phyloP scores from a whole-genome alignment of 2,113 vertebrate species.

The Pseudorhombus dupliciocellatus region DNA sequence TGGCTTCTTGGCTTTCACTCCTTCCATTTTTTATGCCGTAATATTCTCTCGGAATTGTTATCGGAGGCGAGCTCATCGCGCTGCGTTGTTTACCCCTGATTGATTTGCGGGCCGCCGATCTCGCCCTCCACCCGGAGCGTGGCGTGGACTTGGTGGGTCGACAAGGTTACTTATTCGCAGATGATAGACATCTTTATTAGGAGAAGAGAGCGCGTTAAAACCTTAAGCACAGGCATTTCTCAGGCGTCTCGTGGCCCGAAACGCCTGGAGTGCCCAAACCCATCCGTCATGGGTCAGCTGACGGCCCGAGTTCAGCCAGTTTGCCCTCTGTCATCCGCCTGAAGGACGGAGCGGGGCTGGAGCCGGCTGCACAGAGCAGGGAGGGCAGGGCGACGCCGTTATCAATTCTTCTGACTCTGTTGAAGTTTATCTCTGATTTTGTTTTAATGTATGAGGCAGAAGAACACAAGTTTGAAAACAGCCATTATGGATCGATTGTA shows the following conservation, averaged over 20 bases:
- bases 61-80: conserved; percentile 66
- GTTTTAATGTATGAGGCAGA: conserved; percentile 35
- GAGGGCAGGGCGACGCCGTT: neutral
- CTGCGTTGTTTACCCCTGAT: conserved; percentile 73
- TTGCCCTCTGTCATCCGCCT: conserved; percentile 63
- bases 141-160: conserved; percentile 44
- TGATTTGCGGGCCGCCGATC: conserved; percentile 73
- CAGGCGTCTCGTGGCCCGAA: conserved; percentile 53
- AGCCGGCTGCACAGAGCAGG: conserved; percentile 21
- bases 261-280: conserved; percentile 45
- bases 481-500: conserved; percentile 59
- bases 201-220: conserved; percentile 64
- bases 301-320: conserved; percentile 46
- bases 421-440: neutral
- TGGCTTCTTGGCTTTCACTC: conserved; percentile 74
- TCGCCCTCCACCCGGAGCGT: conserved; percentile 49
- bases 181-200: conserved; percentile 80
- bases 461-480: conserved; percentile 54
- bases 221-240: conserved; percentile 70
- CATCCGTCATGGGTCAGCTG: conserved; percentile 64
- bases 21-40: conserved; percentile 72
- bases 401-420: conserved; percentile 5
- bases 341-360: conserved; percentile 61
- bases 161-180: conserved; percentile 73
- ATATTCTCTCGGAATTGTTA: conserved; percentile 74